Conservation (phyloP, 2,888 invertebrate genomes). For the Pristionchus entomophagus region DNA sequence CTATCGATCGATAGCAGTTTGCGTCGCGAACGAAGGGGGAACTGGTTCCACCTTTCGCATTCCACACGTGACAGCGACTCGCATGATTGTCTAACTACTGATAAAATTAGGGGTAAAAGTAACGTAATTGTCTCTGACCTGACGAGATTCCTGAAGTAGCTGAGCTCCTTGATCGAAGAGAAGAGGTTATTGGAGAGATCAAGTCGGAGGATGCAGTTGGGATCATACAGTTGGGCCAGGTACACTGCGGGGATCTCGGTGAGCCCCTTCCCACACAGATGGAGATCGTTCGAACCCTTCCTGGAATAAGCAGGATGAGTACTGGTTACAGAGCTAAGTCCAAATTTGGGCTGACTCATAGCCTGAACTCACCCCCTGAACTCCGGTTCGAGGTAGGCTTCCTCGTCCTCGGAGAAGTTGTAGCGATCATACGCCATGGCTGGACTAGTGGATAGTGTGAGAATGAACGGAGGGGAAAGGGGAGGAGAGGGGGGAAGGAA, state of each 20-base stretch:
- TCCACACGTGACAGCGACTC: conserved; percentile 10
- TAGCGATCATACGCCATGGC: conserved; percentile 31
- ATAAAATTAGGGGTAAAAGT: background rate
- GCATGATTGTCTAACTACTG: background rate
- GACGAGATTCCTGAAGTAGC: conserved; percentile 56
- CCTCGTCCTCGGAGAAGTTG: conserved; percentile 28
- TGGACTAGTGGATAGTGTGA: background rate
- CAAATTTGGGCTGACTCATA: too few species aligned
- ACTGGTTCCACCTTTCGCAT: conserved; percentile 1
- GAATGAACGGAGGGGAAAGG: background rate
- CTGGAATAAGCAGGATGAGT: background rate
- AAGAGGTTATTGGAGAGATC: conserved; percentile 59
- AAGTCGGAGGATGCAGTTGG: conserved; percentile 54
- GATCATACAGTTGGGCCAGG: conserved; percentile 54
- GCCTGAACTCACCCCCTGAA: background rate
- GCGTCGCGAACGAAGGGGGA: background rate
- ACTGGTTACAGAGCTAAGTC: too few species aligned
- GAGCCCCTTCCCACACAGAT: conserved; percentile 48
- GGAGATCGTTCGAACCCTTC: conserved; percentile 38
- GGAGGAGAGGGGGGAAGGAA: background rate
- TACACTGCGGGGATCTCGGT: conserved; percentile 56
- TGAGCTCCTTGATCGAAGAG: conserved; percentile 51
- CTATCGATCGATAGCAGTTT: background rate
- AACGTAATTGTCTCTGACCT: conserved; percentile 22
- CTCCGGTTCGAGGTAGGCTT: background rate